A percentile compares a stretch with the other conserved stretches of the same genome.
These are phyloP conservation scores for Malacoraja senta DNA, from an alignment of 2,797 vertebrate genomes.

Conservation along the genomic window DNA sequence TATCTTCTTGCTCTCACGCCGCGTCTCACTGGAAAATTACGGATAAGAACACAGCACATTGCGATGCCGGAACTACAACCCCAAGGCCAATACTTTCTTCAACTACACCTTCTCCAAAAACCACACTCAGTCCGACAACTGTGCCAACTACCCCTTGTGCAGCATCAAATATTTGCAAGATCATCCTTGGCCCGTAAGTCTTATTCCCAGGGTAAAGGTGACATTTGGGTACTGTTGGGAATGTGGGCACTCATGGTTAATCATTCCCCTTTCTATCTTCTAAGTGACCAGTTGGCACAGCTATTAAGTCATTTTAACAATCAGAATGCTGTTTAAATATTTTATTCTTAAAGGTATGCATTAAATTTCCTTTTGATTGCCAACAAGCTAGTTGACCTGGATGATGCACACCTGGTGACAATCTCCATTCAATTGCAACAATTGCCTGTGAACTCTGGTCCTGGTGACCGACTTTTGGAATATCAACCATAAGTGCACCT, in stretches of 20 bases:
- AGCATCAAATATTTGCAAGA: conserved; percentile 47
- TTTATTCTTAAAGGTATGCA: too few relatives aligned
- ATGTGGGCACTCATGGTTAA: background rate
- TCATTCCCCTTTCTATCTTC: background rate
- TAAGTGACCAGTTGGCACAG: too few relatives aligned
- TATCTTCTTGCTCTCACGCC: conserved; percentile 57
- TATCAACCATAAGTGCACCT: too few relatives aligned
- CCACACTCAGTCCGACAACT: background rate
- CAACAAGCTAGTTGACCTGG: too few relatives aligned
- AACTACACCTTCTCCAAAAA: background rate
- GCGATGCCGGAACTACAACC: conserved; percentile 30
- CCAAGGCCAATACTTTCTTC: background rate
- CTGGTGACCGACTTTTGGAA: too few relatives aligned
- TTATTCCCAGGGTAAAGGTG: background rate
- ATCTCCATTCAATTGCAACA: too few relatives aligned
- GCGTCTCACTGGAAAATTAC: conserved; percentile 55
- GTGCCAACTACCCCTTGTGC: conserved; percentile 28
- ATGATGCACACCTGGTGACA: too few relatives aligned
- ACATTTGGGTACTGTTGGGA: background rate
- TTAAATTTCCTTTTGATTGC: too few relatives aligned
- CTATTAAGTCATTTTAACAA: too few relatives aligned
- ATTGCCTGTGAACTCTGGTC: too few relatives aligned
- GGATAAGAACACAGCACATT: conserved; percentile 39
- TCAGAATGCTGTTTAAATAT: too few relatives aligned
- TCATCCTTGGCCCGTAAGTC: conserved; percentile 61